Conservation (phyloP, 1,140 invertebrate species). For the Drosophila subpulchrella region DNA sequence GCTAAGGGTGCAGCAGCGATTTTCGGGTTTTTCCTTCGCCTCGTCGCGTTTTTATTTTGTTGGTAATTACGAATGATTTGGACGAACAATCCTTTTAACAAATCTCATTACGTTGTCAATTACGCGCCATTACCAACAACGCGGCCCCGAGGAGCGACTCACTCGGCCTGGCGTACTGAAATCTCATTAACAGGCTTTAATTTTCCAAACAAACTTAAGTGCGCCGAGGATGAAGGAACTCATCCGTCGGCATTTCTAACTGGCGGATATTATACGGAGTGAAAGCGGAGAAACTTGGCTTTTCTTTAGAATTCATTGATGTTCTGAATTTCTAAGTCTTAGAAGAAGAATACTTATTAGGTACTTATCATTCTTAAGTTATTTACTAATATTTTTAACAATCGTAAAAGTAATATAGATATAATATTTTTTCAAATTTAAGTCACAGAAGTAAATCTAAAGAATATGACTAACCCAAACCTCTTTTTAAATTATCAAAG, state of each 20-base stretch:
- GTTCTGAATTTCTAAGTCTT: not conserved
- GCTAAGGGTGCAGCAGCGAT: conserved; percentile 3
- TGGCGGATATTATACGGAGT: not conserved
- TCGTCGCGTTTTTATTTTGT: conserved; percentile 29
- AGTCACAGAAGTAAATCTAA: too few relatives aligned
- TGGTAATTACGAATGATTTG: conserved; percentile 65
- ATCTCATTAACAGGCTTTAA: conserved; percentile 80
- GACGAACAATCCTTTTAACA: conserved; percentile 75
- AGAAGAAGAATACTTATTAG: not conserved
- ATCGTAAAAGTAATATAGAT: too few relatives aligned
- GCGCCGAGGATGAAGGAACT: conserved; percentile 11
- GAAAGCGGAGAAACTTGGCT: not conserved
- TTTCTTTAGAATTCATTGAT: not conserved
- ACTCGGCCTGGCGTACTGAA: conserved; percentile 24
- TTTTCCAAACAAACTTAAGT: conserved; percentile 63
- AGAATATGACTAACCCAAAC: too few relatives aligned
- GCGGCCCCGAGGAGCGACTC: conserved; percentile 13
- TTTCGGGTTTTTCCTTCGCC: conserved; percentile 6
- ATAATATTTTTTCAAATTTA: too few relatives aligned
- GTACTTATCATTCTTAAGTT: too few relatives aligned
- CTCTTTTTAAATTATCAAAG: too few relatives aligned
- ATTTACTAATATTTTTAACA: too few relatives aligned
- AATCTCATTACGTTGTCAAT: conserved; percentile 80
- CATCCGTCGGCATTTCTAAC: conserved; percentile 10
- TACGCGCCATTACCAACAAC: conserved; percentile 60